Evolutionary conservation across 2,113 vertebrate genomes (phyloP).

Genomic region (Gallinago jamesoni): DNA sequence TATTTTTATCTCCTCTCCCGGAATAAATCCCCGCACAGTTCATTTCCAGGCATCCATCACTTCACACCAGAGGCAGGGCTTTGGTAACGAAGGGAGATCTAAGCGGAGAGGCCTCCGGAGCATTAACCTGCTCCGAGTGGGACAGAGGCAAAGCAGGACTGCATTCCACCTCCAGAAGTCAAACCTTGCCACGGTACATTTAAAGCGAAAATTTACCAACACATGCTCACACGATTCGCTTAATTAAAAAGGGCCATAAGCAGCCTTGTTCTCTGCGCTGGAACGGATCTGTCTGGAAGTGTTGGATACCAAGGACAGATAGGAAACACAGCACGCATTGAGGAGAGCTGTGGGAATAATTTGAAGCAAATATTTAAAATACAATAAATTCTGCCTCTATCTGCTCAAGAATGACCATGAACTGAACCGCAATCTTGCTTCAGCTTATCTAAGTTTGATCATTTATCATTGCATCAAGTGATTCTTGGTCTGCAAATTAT

Average conservation of each 20-base stretch:
- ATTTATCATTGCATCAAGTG: background rate
- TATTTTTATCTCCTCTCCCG: slow-evolving; percentile 57
- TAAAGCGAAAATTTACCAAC: background rate
- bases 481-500: background rate
- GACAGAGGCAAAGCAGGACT: slow-evolving; percentile 45
- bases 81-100: slow-evolving; percentile 40
- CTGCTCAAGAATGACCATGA: background rate
- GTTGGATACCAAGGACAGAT: background rate
- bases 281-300: background rate
- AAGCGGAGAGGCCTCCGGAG: background rate
- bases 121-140: slow-evolving; percentile 38
- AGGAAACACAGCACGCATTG: background rate
- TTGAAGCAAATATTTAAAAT: background rate
- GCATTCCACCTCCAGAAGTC: slow-evolving; percentile 29
- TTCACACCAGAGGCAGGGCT: slow-evolving; percentile 30
- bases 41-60: slow-evolving; percentile 67
- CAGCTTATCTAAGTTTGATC: background rate
- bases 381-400: background rate
- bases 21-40: slow-evolving; percentile 59
- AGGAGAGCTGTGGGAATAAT: background rate
- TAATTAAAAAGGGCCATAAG: slow-evolving; percentile 27
- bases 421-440: background rate
- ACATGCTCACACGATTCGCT: background rate
- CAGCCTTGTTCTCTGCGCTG: background rate
- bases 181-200: background rate